Conservation (phyloP, 64 coral and sea anemone genomes). For the Actinia tenebrosa region DNA sequence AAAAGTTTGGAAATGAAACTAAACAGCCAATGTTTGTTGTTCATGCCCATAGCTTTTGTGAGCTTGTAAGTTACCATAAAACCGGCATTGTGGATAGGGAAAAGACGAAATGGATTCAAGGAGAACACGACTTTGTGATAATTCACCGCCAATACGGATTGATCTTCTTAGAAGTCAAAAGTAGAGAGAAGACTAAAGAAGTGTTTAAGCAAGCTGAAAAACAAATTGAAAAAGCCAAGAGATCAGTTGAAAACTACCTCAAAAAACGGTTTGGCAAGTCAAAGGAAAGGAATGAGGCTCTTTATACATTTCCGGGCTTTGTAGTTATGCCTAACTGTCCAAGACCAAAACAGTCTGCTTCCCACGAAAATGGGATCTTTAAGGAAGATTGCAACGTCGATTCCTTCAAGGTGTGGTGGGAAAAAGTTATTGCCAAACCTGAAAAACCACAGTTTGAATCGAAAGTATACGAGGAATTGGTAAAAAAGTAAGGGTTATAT, state of each 20-base stretch:
- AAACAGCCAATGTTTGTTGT: slow-evolving; percentile 66
- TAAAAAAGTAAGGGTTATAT: neutral
- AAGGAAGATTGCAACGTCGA: slow-evolving; percentile 39
- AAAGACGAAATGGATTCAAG: slow-evolving; percentile 7
- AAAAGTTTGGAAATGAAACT: slow-evolving; percentile 28
- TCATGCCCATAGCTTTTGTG: slow-evolving; percentile 39
- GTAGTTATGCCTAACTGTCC: slow-evolving; percentile 54
- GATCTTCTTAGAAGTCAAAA: slow-evolving; percentile 55
- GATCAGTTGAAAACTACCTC: too few relatives aligned
- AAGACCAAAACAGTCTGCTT: neutral
- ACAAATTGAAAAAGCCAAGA: too few relatives aligned
- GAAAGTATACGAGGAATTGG: neutral
- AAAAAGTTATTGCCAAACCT: too few relatives aligned
- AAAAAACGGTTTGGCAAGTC: too few relatives aligned
- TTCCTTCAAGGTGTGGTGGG: slow-evolving; percentile 40
- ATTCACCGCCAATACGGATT: slow-evolving; percentile 34
- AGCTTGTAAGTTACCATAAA: neutral
- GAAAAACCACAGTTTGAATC: too few relatives aligned
- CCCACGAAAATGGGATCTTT: slow-evolving; percentile 5
- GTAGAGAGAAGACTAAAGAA: neutral
- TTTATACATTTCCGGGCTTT: slow-evolving; percentile 39
- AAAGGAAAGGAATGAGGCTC: neutral
- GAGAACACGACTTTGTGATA: slow-evolving; percentile 68
- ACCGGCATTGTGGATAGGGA: neutral
- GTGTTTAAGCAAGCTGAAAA: too few relatives aligned